Evolutionary conservation across 2,888 invertebrate genomes (phyloP).

Genomic region (Dendrolimus pini): DNA sequence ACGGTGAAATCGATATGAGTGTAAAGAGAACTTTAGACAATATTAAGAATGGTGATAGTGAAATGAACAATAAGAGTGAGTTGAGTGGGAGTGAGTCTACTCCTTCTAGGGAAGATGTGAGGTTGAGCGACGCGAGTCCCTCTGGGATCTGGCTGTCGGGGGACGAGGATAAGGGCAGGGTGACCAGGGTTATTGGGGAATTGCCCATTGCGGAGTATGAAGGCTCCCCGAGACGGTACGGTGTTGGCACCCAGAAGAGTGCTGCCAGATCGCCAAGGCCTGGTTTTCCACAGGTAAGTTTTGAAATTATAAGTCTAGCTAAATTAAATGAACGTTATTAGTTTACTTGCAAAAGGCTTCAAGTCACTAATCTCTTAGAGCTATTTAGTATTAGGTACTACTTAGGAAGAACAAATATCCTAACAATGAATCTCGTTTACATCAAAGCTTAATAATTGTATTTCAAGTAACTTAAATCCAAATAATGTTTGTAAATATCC

Average conservation of each 20-base stretch:
- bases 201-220: constrained; percentile 96
- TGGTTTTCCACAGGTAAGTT: constrained; percentile 86
- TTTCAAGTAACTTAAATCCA: too few species aligned
- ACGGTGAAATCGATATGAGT: constrained; percentile 68
- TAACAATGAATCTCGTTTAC: too few species aligned
- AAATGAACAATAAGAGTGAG: constrained; percentile 67
- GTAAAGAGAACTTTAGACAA: constrained; percentile 71
- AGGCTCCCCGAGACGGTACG: constrained; percentile 92
- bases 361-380: too few species aligned
- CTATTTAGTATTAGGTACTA: too few species aligned
- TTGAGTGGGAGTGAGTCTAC: constrained; percentile 53
- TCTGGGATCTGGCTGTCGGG: constrained; percentile 52
- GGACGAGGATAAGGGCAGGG: constrained; percentile 58
- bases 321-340: too few species aligned
- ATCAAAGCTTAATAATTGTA: background rate
- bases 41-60: constrained; percentile 72
- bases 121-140: constrained; percentile 50
- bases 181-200: constrained; percentile 85
- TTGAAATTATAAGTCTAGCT: too few species aligned
- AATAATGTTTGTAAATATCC: too few species aligned
- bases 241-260: constrained; percentile 81
- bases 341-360: too few species aligned
- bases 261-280: constrained; percentile 86
- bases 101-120: constrained; percentile 48
- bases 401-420: too few species aligned